phyloP scores from a whole-genome alignment of 2,797 vertebrate species.

The Amblyraja radiata region DNA sequence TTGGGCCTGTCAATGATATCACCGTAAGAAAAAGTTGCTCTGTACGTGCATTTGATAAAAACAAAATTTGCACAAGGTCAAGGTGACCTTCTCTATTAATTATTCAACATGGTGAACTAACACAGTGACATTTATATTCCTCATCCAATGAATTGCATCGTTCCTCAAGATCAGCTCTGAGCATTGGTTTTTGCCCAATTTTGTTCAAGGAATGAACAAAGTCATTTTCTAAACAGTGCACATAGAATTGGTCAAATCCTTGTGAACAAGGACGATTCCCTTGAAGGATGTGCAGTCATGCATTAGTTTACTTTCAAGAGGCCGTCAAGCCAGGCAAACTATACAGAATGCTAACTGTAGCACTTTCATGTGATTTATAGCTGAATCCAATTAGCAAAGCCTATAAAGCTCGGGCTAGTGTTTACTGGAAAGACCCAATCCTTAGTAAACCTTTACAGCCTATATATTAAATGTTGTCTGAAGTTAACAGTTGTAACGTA shows the following conservation, averaged over 20 bases:
- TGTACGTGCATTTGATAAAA: background rate
- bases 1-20: background rate
- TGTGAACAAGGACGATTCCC: background rate
- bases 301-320: conserved; percentile 6
- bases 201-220: background rate
- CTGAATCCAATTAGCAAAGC: conserved; percentile 31
- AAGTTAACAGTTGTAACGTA: background rate
- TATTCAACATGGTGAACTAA: background rate
- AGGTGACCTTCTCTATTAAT: background rate
- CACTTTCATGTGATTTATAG: conserved; percentile 25
- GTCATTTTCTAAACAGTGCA: background rate
- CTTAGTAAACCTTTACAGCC: background rate
- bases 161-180: background rate
- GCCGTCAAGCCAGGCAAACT: background rate
- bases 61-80: background rate
- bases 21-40: too few relatives aligned
- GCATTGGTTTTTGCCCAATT: background rate
- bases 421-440: background rate
- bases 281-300: conserved; percentile 35
- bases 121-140: background rate
- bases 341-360: background rate
- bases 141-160: background rate
- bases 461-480: background rate
- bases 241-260: background rate
- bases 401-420: background rate